phyloP scores from a whole-genome alignment of 2,888 invertebrate species.

The Sphinx pinastri region DNA sequence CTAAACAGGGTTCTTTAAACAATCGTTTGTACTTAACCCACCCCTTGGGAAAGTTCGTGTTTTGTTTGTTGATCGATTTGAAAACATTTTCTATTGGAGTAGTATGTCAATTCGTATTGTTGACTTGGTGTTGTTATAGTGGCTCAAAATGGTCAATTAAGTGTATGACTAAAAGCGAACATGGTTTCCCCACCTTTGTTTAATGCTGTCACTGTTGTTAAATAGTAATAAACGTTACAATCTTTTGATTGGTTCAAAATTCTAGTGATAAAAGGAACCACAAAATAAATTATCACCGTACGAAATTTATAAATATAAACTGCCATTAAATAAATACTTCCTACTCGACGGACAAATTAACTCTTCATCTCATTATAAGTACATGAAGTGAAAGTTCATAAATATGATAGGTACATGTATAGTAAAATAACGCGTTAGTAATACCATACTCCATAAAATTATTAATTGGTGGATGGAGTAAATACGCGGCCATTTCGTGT shows the following conservation, averaged over 20 bases:
- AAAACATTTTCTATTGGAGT: neutral
- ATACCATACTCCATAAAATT: slow-evolving; percentile 42
- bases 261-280: no score
- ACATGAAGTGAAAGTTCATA: slow-evolving; percentile 28
- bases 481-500: slow-evolving; percentile 30
- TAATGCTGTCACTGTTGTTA: no score
- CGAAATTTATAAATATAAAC: neutral
- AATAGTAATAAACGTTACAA: no score
- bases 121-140: no score
- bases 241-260: no score
- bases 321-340: neutral
- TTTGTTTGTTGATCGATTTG: neutral
- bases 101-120: no score
- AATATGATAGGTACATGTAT: slow-evolving; percentile 26
- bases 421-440: slow-evolving; percentile 27
- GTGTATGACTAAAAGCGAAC: no score
- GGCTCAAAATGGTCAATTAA: no score
- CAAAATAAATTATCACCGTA: no score
- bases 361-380: neutral
- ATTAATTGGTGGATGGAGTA: slow-evolving; percentile 43
- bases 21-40: slow-evolving; percentile 7
- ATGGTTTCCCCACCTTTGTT: no score
- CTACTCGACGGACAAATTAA: neutral
- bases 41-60: neutral
- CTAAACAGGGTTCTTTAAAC: slow-evolving; percentile 2